phyloP scores from a whole-genome alignment of 2,797 vertebrate species.

The Aselliscus stoliczkanus region DNA sequence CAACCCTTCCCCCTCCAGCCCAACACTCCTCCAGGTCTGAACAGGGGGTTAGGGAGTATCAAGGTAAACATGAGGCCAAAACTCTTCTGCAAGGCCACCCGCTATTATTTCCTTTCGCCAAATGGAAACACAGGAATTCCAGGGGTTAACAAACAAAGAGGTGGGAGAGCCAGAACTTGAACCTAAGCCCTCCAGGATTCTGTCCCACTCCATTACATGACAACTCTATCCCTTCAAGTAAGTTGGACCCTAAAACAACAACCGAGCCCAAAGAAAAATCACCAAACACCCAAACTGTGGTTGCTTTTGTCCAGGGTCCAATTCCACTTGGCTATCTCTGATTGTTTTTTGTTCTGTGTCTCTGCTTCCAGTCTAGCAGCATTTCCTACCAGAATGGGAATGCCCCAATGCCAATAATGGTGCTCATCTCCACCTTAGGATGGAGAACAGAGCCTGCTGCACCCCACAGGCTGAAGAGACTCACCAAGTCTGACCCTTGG shows the following conservation, averaged over 20 bases:
- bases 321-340: neutral
- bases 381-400: neutral
- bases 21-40: neutral
- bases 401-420: neutral
- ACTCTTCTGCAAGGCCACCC: fast-evolving
- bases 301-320: neutral
- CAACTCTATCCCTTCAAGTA: neutral
- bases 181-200: neutral
- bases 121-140: neutral
- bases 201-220: neutral
- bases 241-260: neutral
- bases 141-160: neutral
- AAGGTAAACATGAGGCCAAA: neutral
- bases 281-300: neutral
- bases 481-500: neutral
- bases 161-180: neutral
- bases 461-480: neutral
- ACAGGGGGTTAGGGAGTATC: neutral
- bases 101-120: neutral
- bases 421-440: neutral
- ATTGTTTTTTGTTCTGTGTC: neutral
- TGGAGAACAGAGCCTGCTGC: neutral
- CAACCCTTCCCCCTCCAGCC: neutral
- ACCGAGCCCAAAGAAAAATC: neutral
- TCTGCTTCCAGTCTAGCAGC: neutral